Percentiles rank a stretch among this genome's conserved stretches.
These are phyloP conservation scores for Eledone cirrhosa DNA, from an alignment of 2,888 invertebrate species.

Conservation along the genomic window DNA sequence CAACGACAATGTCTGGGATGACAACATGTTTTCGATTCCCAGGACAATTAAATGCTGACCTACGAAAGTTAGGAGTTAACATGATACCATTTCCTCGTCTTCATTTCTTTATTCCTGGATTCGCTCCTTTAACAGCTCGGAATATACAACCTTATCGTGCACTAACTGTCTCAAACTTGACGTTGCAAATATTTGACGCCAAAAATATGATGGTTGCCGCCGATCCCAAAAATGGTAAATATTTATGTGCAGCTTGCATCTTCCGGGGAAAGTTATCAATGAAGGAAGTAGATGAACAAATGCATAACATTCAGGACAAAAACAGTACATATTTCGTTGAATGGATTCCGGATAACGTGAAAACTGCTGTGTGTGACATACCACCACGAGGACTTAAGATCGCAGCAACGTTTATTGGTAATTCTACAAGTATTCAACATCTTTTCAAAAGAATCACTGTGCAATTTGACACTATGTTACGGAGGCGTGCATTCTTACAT, in stretches of 20 bases:
- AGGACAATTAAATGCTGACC: slow-evolving; percentile 85
- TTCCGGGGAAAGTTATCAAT: slow-evolving; percentile 65
- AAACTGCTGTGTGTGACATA: slow-evolving; percentile 89
- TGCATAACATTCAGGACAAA: slow-evolving; percentile 80
- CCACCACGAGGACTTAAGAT: slow-evolving; percentile 89
- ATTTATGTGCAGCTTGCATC: slow-evolving; percentile 62
- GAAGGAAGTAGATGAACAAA: slow-evolving; percentile 75
- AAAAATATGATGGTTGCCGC: slow-evolving; percentile 77
- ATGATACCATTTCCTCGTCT: slow-evolving; percentile 93
- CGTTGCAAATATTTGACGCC: slow-evolving; percentile 83
- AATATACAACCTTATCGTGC: slow-evolving; percentile 72
- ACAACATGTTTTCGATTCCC: slow-evolving; percentile 53
- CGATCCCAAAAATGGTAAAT: slow-evolving; percentile 58
- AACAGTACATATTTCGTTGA: slow-evolving; percentile 60
- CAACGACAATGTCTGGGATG: slow-evolving; percentile 4
- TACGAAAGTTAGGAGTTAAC: slow-evolving; percentile 70
- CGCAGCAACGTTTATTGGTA: slow-evolving; percentile 88
- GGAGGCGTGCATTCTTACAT: slow-evolving; percentile 94
- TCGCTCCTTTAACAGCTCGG: slow-evolving; percentile 75
- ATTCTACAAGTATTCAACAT: slow-evolving; percentile 54
- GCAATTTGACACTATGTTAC: slow-evolving; percentile 88
- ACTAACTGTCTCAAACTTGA: slow-evolving; percentile 72
- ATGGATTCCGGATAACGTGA: slow-evolving; percentile 68
- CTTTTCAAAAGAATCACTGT: slow-evolving; percentile 59
- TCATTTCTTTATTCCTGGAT: slow-evolving; percentile 92